Evolutionary conservation across 2,797 vertebrate genomes (phyloP), one percentile per base, ranked within the genome.

Genomic region (Mastacembelus armatus): DNA sequence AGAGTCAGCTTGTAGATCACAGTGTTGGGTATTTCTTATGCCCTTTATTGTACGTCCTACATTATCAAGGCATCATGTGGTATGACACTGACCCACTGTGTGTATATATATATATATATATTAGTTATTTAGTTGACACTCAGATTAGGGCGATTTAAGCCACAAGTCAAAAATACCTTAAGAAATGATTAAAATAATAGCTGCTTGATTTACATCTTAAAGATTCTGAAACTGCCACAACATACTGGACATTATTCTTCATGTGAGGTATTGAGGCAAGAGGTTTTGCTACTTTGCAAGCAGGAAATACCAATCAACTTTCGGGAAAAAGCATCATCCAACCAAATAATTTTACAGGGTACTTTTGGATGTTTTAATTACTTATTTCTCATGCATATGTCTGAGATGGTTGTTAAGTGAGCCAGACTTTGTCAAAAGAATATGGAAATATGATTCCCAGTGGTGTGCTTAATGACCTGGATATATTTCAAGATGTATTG

Each of bases 401-500:
- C 73, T 62, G 19, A 40, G 22, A 33, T 33, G 45, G 56, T 66
- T 58, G 66, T 69, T 78, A 71, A 69, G 49, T 32, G n/a, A 44
- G 30, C 68, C 70, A 75, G 61, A 65, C 10, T 36, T 57, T 71
- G 78, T 58, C 60, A 60, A 39, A 56, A 71, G n/a, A 64, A 71
- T 35, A 69, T 58, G 33, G 59, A 44, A 40, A 70, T 59, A 56
- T 54, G 35, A 68, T 50, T 81, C 58, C 32, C 60, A 45, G 11
- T 63, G 32, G 54, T 72, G 71, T 54, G 70, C 55, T 57, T 80
- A 80, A 82, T 80, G 64, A 61, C 24, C 48, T 35, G 44, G 62
- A 43, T 3, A 24, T 12, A 38, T 39, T 71, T 56, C 24, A 49
- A 55, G 63, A 74, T 63, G 24, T 12, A 42, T 4, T 18, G 15